phyloP scores from a whole-genome alignment of 2,888 invertebrate genomes.

The Choreutis nemorana region DNA sequence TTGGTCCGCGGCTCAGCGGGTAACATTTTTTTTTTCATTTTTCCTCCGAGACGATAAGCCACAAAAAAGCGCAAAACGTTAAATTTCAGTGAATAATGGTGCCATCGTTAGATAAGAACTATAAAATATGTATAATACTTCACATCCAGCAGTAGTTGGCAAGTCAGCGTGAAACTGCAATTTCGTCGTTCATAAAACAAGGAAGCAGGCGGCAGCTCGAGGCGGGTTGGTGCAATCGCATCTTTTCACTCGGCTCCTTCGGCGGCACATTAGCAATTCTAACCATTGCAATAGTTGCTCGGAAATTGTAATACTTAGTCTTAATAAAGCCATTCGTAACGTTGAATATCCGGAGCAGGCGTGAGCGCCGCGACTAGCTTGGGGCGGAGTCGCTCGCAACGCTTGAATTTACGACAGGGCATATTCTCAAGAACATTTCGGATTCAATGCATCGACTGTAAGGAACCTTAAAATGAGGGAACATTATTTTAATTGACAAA shows the following conservation, averaged over 20 bases:
- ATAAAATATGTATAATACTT: too few species aligned
- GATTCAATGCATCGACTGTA: too few species aligned
- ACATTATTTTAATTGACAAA: too few species aligned
- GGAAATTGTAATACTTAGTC: slow-evolving; percentile 59
- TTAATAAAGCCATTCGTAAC: slow-evolving; percentile 61
- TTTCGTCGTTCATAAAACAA: slow-evolving; percentile 52
- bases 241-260: slow-evolving; percentile 48
- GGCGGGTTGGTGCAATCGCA: slow-evolving; percentile 38
- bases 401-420: slow-evolving; percentile 35
- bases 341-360: slow-evolving; percentile 49
- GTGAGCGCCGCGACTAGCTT: slow-evolving; percentile 30
- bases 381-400: slow-evolving; percentile 27
- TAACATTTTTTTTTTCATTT: slow-evolving; percentile 27
- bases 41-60: slow-evolving; percentile 24
- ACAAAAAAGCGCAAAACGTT: too few species aligned
- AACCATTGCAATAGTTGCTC: slow-evolving; percentile 47
- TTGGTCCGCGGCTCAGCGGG: slow-evolving; percentile 22
- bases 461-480: too few species aligned
- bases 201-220: slow-evolving; percentile 20
- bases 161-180: slow-evolving; percentile 45
- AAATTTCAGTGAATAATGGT: slow-evolving; percentile 14
- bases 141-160: slow-evolving; percentile 27
- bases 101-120: slow-evolving; percentile 12
- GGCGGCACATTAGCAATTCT: slow-evolving; percentile 52
- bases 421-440: slow-evolving; percentile 18